Percentiles rank a stretch among this genome's conserved stretches.
phyloP scores from a whole-genome alignment of 2,113 vertebrate species.

The Oryzias celebensis region DNA sequence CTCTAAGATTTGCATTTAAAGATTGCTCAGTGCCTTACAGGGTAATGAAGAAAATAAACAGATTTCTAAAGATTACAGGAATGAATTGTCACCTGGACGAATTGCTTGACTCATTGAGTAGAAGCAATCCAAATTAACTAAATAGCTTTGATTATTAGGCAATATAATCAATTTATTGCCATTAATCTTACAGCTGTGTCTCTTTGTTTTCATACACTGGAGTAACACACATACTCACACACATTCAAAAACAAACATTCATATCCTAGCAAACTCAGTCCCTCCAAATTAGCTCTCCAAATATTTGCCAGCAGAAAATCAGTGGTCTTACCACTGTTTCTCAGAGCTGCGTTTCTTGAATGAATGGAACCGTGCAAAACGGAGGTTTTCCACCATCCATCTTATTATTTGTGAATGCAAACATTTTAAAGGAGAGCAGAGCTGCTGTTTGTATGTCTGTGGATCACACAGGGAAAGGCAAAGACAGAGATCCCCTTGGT shows the following conservation, averaged over 20 bases:
- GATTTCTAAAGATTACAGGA: too few species aligned
- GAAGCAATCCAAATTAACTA: too few species aligned
- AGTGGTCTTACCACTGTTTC: slow-evolving; percentile 70
- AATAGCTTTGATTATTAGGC: too few species aligned
- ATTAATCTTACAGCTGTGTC: too few species aligned
- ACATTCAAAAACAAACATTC: slow-evolving; percentile 25
- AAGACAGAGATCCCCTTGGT: slow-evolving; percentile 68
- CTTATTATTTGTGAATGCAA: slow-evolving; percentile 75
- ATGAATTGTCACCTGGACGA: too few species aligned
- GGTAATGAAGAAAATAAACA: too few species aligned
- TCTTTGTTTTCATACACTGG: not conserved
- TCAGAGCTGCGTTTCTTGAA: slow-evolving; percentile 64
- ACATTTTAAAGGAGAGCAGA: slow-evolving; percentile 74
- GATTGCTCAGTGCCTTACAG: too few species aligned
- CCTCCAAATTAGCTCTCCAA: slow-evolving; percentile 79
- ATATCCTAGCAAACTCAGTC: slow-evolving; percentile 57
- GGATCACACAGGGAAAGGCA: slow-evolving; percentile 59
- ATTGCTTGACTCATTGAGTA: too few species aligned
- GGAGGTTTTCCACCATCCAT: slow-evolving; percentile 68
- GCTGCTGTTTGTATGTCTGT: slow-evolving; percentile 67
- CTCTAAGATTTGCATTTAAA: too few species aligned
- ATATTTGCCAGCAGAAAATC: slow-evolving; percentile 75
- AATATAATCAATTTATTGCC: too few species aligned
- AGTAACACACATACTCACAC: slow-evolving; percentile 11
- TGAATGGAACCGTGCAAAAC: slow-evolving; percentile 68